A percentile compares a stretch with the other conserved stretches of the same genome.
These are phyloP conservation scores for Eupsittula cactorum DNA, from an alignment of 2,113 vertebrate genomes.

Conservation along the genomic window DNA sequence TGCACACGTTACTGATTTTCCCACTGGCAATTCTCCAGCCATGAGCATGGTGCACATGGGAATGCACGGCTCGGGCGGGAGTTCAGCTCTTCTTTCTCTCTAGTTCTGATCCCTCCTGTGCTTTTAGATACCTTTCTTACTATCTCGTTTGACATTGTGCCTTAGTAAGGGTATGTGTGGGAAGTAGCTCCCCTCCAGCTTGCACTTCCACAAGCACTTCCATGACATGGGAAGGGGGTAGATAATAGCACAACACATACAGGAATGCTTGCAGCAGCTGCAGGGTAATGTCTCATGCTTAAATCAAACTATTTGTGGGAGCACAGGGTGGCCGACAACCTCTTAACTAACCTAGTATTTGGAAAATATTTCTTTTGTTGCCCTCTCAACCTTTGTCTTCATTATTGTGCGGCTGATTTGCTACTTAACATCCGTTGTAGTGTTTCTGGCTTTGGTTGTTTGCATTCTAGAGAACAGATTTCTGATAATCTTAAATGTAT, in stretches of 20 bases:
- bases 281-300: background rate
- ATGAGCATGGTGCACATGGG: accelerated
- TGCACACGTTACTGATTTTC: background rate
- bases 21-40: background rate
- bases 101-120: background rate
- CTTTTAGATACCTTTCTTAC: background rate
- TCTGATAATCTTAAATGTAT: background rate
- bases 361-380: background rate
- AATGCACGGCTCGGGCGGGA: background rate
- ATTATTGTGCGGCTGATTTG: background rate
- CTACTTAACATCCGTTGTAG: background rate
- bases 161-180: background rate
- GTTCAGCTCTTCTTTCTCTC: too few relatives aligned
- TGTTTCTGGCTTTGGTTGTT: background rate
- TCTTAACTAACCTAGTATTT: background rate
- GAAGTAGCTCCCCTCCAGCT: background rate
- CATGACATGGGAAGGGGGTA: accelerated
- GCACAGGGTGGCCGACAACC: too few relatives aligned
- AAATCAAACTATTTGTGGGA: background rate
- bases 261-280: background rate
- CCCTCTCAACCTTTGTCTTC: background rate
- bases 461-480: background rate
- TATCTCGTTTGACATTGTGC: background rate
- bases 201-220: background rate
- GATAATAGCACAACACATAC: accelerated